Evolutionary conservation across 2,888 invertebrate genomes (phyloP).

Genomic region (Ctenicera cuprea): DNA sequence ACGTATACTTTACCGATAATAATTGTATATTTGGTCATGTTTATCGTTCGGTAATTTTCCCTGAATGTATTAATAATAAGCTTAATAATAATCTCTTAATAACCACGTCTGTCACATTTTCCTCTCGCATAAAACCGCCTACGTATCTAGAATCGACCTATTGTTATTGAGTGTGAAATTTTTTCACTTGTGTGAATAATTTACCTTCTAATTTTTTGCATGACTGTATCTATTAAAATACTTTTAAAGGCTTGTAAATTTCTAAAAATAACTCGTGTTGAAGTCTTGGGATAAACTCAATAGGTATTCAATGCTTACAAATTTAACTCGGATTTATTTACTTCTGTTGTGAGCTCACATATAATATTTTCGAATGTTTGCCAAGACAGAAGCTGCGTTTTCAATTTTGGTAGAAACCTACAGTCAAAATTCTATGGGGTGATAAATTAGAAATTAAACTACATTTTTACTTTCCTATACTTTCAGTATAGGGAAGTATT

Average conservation of each 20-base stretch:
- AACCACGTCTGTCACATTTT: too few relatives aligned
- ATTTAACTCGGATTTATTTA: conserved; percentile 5
- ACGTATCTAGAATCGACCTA: background rate
- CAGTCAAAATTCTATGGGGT: too few relatives aligned
- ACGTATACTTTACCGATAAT: too few relatives aligned
- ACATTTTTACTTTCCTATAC: too few relatives aligned
- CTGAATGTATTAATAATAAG: too few relatives aligned
- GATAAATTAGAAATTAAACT: too few relatives aligned
- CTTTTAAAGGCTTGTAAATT: conserved; percentile 16
- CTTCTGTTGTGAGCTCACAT: background rate
- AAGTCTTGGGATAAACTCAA: conserved; percentile 7
- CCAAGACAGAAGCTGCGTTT: background rate
- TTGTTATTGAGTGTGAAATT: conserved; percentile 7
- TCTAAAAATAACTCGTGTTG: conserved; percentile 21
- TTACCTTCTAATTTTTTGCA: conserved; percentile 25
- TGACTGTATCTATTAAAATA: conserved; percentile 21
- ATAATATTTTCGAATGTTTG: background rate
- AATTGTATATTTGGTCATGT: too few relatives aligned
- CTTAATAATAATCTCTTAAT: too few relatives aligned
- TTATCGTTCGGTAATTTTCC: too few relatives aligned
- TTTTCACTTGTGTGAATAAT: conserved; percentile 11
- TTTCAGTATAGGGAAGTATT: too few relatives aligned
- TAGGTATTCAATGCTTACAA: background rate
- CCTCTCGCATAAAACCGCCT: background rate
- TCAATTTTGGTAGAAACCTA: too few relatives aligned